These are phyloP conservation scores for Oncorhynchus nerka DNA, from an alignment of 2,113 vertebrate genomes.

Conservation along the genomic window DNA sequence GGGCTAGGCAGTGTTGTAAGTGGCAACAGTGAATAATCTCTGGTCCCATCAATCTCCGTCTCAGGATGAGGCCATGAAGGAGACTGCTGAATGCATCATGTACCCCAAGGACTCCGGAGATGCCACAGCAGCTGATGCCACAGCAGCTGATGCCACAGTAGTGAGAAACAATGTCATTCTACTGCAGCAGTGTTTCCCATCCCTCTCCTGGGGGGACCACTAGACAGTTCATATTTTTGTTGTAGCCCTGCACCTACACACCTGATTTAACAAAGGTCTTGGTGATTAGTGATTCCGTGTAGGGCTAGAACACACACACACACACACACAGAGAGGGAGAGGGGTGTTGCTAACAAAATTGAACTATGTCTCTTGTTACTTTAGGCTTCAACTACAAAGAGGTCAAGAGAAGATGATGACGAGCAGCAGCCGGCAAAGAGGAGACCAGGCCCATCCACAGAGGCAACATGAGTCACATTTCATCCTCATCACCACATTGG, in stretches of 20 bases:
- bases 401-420: slow-evolving; percentile 35
- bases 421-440: slow-evolving; percentile 43
- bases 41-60: background rate
- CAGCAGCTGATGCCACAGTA: background rate
- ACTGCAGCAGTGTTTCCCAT: too few species aligned
- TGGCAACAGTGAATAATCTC: background rate
- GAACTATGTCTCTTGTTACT: too few species aligned
- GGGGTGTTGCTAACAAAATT: too few species aligned
- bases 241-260: too few species aligned
- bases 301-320: too few species aligned
- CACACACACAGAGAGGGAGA: too few species aligned
- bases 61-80: slow-evolving; percentile 58
- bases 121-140: background rate
- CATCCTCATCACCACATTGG: background rate
- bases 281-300: too few species aligned
- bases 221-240: too few species aligned
- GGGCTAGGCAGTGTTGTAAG: background rate
- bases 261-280: too few species aligned
- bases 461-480: background rate
- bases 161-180: too few species aligned
- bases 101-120: slow-evolving; percentile 19
- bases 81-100: slow-evolving; percentile 59
- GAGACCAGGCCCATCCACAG: slow-evolving; percentile 23
- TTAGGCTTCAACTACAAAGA: slow-evolving; percentile 34
- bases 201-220: too few species aligned